Conservation (phyloP, 2,888 invertebrate genomes). For the Ennomos erosarius region DNA sequence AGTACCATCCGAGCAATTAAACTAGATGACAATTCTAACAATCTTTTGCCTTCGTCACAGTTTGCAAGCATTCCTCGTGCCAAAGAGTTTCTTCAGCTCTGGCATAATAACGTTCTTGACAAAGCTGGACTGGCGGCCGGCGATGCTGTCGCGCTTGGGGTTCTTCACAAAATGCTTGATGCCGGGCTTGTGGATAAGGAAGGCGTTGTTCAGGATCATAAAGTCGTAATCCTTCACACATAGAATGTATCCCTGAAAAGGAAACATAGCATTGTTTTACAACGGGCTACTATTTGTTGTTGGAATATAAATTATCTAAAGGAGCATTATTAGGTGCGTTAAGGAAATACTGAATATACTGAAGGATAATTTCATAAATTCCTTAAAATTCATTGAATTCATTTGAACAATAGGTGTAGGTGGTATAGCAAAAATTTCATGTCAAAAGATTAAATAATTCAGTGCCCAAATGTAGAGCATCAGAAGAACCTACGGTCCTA, state of each 20-base stretch:
- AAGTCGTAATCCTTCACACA: constrained; percentile 97
- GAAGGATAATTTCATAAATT: too few relatives aligned
- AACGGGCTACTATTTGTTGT: too few relatives aligned
- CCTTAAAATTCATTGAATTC: too few relatives aligned
- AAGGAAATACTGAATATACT: too few relatives aligned
- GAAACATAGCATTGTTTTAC: neutral
- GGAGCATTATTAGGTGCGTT: too few relatives aligned
- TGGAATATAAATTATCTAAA: too few relatives aligned
- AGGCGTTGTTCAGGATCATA: constrained; percentile 96
- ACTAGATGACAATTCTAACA: constrained; percentile 23
- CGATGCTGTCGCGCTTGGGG: constrained; percentile 89
- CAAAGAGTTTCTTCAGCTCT: constrained; percentile 93
- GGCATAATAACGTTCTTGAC: constrained; percentile 93
- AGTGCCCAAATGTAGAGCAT: too few relatives aligned
- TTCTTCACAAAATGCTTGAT: constrained; percentile 94
- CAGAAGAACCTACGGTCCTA: too few relatives aligned
- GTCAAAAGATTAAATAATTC: neutral
- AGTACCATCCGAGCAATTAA: neutral
- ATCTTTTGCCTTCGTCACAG: constrained; percentile 80
- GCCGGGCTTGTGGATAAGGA: constrained; percentile 96
- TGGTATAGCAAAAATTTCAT: neutral
- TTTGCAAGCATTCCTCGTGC: constrained; percentile 91
- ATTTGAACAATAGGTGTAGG: too few relatives aligned
- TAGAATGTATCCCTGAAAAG: constrained; percentile 92
- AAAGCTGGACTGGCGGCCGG: constrained; percentile 90